Conservation (phyloP, 2,113 vertebrate genomes). For the Cervus canadensis region DNA sequence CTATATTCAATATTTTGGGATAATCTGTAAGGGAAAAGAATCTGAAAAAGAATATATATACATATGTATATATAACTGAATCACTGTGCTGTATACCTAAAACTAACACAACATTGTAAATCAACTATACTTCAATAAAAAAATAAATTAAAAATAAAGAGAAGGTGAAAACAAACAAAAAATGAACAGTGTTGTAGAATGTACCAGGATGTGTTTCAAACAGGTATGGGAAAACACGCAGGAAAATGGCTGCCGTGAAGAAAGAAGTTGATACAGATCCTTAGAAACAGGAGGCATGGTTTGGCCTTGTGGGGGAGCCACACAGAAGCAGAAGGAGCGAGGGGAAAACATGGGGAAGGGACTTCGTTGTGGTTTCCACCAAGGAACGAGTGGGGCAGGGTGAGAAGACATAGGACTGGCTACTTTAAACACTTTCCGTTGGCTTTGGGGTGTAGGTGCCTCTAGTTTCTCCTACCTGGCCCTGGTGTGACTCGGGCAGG, state of each 20-base stretch:
- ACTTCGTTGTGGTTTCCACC: background rate
- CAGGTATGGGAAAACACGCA: background rate
- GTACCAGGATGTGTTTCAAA: background rate
- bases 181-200: background rate
- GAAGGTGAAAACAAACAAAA: background rate
- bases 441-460: background rate
- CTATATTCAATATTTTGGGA: background rate
- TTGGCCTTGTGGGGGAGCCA: too few species aligned
- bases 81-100: background rate
- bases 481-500: background rate
- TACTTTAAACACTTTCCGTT: background rate
- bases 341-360: background rate
- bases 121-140: background rate
- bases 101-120: background rate
- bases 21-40: background rate
- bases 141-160: background rate
- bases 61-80: background rate
- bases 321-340: accelerated
- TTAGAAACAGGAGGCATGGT: background rate
- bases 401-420: background rate
- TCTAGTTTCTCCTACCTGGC: background rate
- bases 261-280: background rate
- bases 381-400: background rate
- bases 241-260: background rate
- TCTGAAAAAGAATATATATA: background rate